Base-by-base conservation (phyloP, 1,140 invertebrate genomes). In the Arctopsyche grandis region DNA sequence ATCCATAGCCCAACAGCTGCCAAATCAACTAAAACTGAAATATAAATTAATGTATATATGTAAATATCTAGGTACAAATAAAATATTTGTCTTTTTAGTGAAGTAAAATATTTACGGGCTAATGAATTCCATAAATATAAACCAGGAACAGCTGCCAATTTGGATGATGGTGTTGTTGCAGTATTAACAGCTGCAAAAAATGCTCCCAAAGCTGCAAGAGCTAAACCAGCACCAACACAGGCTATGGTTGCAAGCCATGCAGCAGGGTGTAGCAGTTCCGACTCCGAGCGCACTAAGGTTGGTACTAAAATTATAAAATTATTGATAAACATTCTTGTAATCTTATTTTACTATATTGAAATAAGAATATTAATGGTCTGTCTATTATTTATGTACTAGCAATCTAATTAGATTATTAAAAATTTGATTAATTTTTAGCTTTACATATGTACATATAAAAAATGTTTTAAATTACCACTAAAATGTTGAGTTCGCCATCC, bases 171-270 rank as follows among this genome's bases (percentile, higher is more conserved):
- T 26, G 91, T 93, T 3, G 92, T 94, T 43, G 92, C 91, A 3
- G 94, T 93, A 84, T 96, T 96, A 63, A 95, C 90, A 38, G 94
- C 90, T n/a, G 93, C 91, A 84, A 95, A 93, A 24, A 94, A 89
- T 44, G 93, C 93, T 29, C 91, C 89, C 0, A 94, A 84, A 21
- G 92, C 88, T 10, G 93, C 91, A 83, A 93, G 92, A 9, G 94
- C 83, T 38, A 95, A 87, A 10, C 91, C 92, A 5, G 90, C 86
- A n/a, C 90, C 89, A 3, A 93, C 89, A 66, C 91, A 90, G 5
- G 90, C 87, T 26, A 96, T 88, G 0, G 93, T 94, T 1, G 90
- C 89, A 7, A 94, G 86, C 94, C 94, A 96, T 10, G 81, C 81
- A 26, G 81, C 81, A 1, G 71, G 79, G 58, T 82, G 81, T 9